These are phyloP conservation scores for Philopotamus ludificatus DNA, from an alignment of 1,140 invertebrate genomes.

Conservation along the genomic window DNA sequence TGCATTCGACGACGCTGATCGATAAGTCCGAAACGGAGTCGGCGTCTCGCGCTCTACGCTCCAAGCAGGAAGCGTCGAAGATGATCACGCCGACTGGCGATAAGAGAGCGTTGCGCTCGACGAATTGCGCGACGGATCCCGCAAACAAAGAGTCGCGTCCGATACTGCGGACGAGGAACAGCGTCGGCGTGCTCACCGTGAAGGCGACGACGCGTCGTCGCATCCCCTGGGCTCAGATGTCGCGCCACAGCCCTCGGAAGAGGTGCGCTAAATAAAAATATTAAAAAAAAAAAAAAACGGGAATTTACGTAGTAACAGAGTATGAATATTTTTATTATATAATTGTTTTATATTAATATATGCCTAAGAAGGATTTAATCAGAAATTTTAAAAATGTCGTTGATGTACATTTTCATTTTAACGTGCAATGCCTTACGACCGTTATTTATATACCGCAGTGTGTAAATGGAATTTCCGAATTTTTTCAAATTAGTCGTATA, in stretches of 20 bases:
- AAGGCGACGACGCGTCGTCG: constrained; percentile 27
- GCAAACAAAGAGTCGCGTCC: constrained; percentile 26
- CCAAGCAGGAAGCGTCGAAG: constrained; percentile 20
- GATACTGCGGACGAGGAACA: constrained; percentile 34
- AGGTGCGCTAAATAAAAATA: constrained; percentile 21
- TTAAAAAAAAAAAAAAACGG: too few species aligned
- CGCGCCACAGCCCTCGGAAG: constrained; percentile 35
- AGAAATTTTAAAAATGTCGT: too few species aligned
- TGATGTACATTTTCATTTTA: too few species aligned
- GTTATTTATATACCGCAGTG: too few species aligned
- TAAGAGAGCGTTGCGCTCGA: constrained; percentile 32
- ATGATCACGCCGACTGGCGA: constrained; percentile 13
- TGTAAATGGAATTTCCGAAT: too few species aligned
- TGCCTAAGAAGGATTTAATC: too few species aligned
- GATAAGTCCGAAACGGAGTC: background rate
- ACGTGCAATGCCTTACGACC: too few species aligned
- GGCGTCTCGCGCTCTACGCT: constrained; percentile 20
- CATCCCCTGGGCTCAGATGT: constrained; percentile 25
- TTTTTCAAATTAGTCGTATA: too few species aligned
- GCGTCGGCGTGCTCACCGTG: constrained; percentile 16
- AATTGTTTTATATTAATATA: too few species aligned
- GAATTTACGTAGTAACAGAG: too few species aligned
- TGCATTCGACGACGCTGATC: constrained; percentile 34
- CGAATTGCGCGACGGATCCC: background rate
- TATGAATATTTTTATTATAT: too few species aligned